Base-by-base conservation (phyloP, 2,113 vertebrate species). In the Octodon degus region DNA sequence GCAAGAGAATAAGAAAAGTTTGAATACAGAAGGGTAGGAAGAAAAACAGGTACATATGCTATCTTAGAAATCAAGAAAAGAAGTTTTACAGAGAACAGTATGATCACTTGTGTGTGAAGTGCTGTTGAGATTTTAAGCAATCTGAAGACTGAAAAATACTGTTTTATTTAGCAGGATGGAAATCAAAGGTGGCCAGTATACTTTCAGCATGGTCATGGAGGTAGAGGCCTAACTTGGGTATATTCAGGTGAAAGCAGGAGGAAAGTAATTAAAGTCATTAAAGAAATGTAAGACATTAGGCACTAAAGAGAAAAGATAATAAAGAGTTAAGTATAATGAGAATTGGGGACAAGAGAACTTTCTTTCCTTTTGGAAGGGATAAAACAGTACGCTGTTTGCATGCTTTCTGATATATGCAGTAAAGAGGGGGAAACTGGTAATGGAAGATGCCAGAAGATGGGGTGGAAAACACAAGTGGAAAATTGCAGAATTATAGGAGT, bases 261-360 rank as follows among this genome's bases (percentile, higher is more conserved):
- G 6, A 82, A 19, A 95, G 67, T 93, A 96, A 67, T 84, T 87
- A 91, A 86, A 86, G 58, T 55, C 80, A 84, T 67, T 91, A 85
- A 79, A 89, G 40, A 86, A 86, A 77, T 79, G n/a, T 79, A 79
- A 95, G 70, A 19, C 6, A 72, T 53, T 67, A 77, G 74, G 20
- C 81, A 96, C 50, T 86, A 90, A 89, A 60, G 50, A 17, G 60
- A 82, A 65, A n/a, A 94, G 70, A 79, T 67, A 96, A 91, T 88
- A 94, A 87, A 70, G 80, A 81, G 14, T 70, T 89, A 94, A 95
- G 43, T 47, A 79, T 81, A 87, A 88, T 96, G 37, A 14, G 34
- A 96, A 92, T 19, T 72, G 30, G 58, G 55, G 50, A 94, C 37
- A 60, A 86, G n/a, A 92, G 30, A 84, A 17, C 60, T 96, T 89